Evolutionary conservation across 2,797 vertebrate species (phyloP).

Genomic region (Hemitrygon akajei): DNA sequence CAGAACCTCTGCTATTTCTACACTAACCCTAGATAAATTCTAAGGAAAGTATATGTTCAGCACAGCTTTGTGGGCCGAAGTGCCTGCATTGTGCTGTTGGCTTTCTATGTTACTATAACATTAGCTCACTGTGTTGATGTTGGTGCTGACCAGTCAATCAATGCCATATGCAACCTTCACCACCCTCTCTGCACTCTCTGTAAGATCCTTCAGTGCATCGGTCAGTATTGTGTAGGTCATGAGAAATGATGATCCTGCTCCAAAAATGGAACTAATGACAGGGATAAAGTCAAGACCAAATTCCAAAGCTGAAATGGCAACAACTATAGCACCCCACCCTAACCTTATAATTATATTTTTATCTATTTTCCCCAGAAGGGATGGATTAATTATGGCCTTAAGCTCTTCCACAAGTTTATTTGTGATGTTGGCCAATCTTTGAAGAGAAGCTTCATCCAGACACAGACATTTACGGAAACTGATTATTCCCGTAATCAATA

Average conservation of each 20-base stretch:
- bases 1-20: too few species aligned
- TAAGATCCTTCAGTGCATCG: constrained; percentile 40
- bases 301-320: background rate
- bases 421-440: background rate
- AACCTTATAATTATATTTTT: background rate
- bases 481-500: background rate
- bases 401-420: background rate
- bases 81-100: too few species aligned
- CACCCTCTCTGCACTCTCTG: background rate
- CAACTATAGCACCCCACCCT: accelerated
- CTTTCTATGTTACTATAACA: too few species aligned
- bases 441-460: background rate
- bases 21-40: too few species aligned
- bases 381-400: background rate
- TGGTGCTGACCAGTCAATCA: too few species aligned
- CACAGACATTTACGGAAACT: background rate
- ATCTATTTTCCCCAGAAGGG: background rate
- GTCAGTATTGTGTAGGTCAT: constrained; percentile 39
- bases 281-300: accelerated
- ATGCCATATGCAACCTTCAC: constrained; percentile 32
- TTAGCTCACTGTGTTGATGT: too few species aligned
- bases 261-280: constrained; percentile 30
- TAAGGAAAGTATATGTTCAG: too few species aligned
- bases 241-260: constrained; percentile 30
- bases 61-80: too few species aligned